A percentile compares a stretch with the other conserved stretches of the same genome.
These are phyloP conservation scores for Hyperopisus bebe DNA, from an alignment of 2,113 vertebrate genomes.

Conservation along the genomic window DNA sequence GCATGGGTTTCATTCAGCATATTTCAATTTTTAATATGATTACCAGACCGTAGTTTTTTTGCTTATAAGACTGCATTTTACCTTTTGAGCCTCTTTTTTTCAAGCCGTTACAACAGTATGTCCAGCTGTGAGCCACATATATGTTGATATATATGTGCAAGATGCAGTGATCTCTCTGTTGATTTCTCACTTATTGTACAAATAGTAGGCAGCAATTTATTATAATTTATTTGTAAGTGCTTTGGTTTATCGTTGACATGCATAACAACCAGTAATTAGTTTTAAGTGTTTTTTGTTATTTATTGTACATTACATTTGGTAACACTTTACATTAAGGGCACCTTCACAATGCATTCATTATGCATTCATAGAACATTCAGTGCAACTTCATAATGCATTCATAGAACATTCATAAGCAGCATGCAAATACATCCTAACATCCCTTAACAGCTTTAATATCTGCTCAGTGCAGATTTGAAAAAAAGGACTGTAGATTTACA, in stretches of 20 bases:
- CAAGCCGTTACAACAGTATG: neutral
- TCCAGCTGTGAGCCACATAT: neutral
- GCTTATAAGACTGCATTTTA: neutral
- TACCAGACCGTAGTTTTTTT: neutral
- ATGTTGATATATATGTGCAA: neutral
- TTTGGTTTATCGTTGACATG: neutral
- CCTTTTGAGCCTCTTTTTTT: neutral
- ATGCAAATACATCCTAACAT: too few species aligned
- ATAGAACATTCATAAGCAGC: too few species aligned
- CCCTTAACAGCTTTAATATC: too few species aligned
- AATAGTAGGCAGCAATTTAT: neutral
- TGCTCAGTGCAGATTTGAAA: too few species aligned
- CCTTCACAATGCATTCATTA: too few species aligned
- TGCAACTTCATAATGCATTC: too few species aligned
- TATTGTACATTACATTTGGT: too few species aligned
- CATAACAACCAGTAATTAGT: neutral
- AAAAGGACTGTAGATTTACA: too few species aligned
- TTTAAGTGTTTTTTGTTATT: too few species aligned
- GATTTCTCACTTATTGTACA: neutral
- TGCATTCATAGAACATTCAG: too few species aligned
- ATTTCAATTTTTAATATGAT: neutral
- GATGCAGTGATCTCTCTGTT: neutral
- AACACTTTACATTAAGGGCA: too few species aligned
- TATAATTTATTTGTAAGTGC: neutral
- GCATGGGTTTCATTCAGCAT: neutral